Evolutionary conservation across 1,140 invertebrate genomes (phyloP).

Genomic region (Atopsyche davidsoni): DNA sequence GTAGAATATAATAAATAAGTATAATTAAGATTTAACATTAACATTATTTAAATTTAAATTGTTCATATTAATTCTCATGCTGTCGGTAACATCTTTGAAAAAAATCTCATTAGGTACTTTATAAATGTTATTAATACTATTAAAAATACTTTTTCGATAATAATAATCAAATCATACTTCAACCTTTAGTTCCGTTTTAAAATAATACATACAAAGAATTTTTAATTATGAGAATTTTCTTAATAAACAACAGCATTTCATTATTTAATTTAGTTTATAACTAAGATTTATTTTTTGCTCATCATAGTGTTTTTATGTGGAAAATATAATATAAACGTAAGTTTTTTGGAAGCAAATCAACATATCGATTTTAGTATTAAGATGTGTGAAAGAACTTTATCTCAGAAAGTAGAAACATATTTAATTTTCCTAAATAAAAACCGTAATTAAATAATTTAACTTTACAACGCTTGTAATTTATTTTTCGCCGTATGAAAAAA

Average conservation of each 20-base stretch:
- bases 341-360: slow-evolving; percentile 9
- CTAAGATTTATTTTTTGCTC: background rate
- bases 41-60: background rate
- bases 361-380: no score
- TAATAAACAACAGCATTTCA: background rate
- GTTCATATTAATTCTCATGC: background rate
- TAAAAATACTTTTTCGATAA: no score
- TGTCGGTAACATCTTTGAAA: background rate
- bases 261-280: background rate
- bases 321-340: no score
- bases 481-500: background rate
- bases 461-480: background rate
- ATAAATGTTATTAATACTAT: no score
- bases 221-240: background rate
- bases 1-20: slow-evolving; percentile 15
- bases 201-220: background rate
- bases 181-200: background rate
- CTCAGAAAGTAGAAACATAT: no score
- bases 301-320: background rate
- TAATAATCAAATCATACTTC: no score
- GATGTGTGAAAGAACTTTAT: no score
- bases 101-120: background rate
- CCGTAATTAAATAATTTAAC: background rate
- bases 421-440: no score
- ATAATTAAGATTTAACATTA: background rate